These are phyloP conservation scores for Odocoileus virginianus DNA, from an alignment of 2,113 vertebrate genomes.

Conservation along the genomic window DNA sequence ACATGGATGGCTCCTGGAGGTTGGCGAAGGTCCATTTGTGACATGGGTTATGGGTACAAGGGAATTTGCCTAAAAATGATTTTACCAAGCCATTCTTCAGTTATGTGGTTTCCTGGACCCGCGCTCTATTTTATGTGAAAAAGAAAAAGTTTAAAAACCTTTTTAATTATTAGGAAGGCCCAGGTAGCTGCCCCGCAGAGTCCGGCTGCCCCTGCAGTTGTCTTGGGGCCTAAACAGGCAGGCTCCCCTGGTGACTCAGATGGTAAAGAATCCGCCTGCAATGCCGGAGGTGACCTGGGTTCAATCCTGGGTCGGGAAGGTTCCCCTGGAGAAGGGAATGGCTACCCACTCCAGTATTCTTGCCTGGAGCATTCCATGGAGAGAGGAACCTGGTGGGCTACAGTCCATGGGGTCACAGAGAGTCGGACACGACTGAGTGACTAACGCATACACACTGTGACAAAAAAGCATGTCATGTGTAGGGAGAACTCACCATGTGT, in stretches of 20 bases:
- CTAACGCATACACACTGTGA: not conserved
- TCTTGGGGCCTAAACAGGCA: not conserved
- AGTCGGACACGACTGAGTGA: not conserved
- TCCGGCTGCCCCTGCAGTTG: not conserved
- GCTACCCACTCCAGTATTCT: not conserved
- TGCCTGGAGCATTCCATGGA: not conserved
- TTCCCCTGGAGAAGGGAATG: not conserved
- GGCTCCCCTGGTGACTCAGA: not conserved
- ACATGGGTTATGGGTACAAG: not conserved
- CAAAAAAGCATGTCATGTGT: rapidly evolving
- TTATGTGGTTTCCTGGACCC: not conserved
- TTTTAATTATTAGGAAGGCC: not conserved
- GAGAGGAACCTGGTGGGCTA: not conserved
- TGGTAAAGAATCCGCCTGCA: not conserved
- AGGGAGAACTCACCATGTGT: rapidly evolving
- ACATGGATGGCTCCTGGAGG: not conserved
- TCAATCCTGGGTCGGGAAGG: not conserved
- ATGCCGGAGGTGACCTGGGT: not conserved
- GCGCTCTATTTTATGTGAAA: not conserved
- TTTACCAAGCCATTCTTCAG: not conserved
- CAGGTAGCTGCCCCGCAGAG: not conserved
- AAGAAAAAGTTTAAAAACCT: not conserved
- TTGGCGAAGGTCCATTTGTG: not conserved
- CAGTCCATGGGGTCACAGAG: not conserved
- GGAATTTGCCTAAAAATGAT: not conserved